Conservation (phyloP, 2,113 vertebrate species). For the Cyanoliseus patagonus region DNA sequence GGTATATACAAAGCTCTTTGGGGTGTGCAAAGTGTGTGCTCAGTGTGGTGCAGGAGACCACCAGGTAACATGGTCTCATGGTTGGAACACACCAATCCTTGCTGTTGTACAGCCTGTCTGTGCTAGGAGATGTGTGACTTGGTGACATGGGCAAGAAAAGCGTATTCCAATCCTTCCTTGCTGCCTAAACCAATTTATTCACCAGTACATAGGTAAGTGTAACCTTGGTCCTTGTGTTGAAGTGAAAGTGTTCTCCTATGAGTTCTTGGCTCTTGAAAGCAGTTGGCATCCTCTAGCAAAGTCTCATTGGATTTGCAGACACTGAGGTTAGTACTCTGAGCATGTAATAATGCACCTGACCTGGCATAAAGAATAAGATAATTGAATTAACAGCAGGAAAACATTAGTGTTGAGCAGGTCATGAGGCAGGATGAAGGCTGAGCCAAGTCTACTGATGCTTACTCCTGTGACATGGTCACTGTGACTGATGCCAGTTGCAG, state of each 20-base stretch:
- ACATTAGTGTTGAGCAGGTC: background rate
- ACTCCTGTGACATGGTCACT: background rate
- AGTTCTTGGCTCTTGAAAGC: background rate
- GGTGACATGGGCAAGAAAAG: background rate
- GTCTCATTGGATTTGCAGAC: background rate
- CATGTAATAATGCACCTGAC: background rate
- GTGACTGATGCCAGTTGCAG: background rate
- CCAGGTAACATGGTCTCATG: accelerated
- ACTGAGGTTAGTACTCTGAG: background rate
- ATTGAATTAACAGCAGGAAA: background rate
- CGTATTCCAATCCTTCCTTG: background rate
- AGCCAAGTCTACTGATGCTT: background rate
- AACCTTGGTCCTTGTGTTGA: background rate
- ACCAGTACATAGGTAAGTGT: background rate
- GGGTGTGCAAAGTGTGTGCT: background rate
- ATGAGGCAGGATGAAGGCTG: background rate
- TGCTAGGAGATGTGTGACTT: background rate
- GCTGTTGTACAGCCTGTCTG: background rate
- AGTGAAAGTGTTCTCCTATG: background rate
- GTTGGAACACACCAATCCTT: background rate
- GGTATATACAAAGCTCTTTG: background rate
- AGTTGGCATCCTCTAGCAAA: background rate
- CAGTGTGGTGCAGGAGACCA: accelerated
- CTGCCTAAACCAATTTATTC: background rate
- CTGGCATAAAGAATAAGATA: background rate